Evolutionary conservation across 1,140 invertebrate genomes (phyloP).

Genomic region (Thaumetopoea pityocampa): DNA sequence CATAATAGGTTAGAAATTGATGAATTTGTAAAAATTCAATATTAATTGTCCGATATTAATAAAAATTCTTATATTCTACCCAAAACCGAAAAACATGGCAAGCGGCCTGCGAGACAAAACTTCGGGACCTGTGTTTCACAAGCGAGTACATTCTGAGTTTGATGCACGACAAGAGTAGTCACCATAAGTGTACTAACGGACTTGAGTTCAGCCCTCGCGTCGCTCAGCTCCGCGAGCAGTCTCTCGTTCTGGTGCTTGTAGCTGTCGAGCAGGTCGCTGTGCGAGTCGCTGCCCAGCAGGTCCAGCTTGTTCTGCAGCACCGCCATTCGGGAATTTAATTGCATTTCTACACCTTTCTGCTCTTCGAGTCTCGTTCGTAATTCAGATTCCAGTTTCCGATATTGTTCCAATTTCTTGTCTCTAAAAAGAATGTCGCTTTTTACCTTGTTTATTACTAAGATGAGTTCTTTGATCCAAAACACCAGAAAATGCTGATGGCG

Average conservation of each 20-base stretch:
- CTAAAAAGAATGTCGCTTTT: slow-evolving; percentile 21
- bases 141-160: too few species aligned
- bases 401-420: slow-evolving; percentile 55
- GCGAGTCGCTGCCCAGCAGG: slow-evolving; percentile 37
- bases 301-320: slow-evolving; percentile 60
- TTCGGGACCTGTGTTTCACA: too few species aligned
- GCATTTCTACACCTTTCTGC: slow-evolving; percentile 56
- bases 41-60: too few species aligned
- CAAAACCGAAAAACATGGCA: too few species aligned
- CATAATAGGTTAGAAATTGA: too few species aligned
- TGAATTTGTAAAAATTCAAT: too few species aligned
- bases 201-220: slow-evolving; percentile 45
- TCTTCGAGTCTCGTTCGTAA: slow-evolving; percentile 53
- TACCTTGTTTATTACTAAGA: background rate
- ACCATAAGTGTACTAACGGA: slow-evolving; percentile 42
- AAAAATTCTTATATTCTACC: too few species aligned
- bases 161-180: too few species aligned
- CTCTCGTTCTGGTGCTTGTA: slow-evolving; percentile 50
- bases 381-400: slow-evolving; percentile 54
- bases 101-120: too few species aligned
- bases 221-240: slow-evolving; percentile 43
- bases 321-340: slow-evolving; percentile 48
- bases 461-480: too few species aligned
- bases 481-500: too few species aligned
- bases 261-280: slow-evolving; percentile 44